These are phyloP conservation scores for Pipra filicauda DNA, from an alignment of 2,113 vertebrate genomes.

Conservation along the genomic window DNA sequence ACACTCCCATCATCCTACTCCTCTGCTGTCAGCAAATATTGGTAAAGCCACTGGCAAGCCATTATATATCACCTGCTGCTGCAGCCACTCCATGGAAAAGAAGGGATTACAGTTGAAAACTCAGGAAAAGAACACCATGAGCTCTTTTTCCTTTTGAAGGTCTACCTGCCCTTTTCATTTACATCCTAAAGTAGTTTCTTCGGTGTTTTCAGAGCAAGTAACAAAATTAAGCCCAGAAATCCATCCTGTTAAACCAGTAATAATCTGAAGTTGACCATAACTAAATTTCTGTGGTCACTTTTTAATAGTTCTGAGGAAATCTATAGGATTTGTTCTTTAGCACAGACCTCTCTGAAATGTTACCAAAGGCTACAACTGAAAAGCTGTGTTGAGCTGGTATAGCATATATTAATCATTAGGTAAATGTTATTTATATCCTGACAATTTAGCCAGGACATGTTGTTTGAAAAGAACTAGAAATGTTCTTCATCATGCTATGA, in stretches of 20 bases:
- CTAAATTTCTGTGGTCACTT: not conserved
- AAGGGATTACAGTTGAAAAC: not conserved
- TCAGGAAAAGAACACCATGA: not conserved
- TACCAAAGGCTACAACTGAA: not conserved
- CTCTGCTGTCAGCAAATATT: not conserved
- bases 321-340: not conserved
- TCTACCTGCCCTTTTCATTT: not conserved
- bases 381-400: not conserved
- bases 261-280: not conserved
- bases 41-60: not conserved
- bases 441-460: not conserved
- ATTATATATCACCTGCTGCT: not conserved
- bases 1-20: not conserved
- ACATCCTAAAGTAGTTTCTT: not conserved
- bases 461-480: not conserved
- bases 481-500: not conserved
- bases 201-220: not conserved
- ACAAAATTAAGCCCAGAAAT: not conserved
- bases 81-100: not conserved
- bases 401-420: not conserved
- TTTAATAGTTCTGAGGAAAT: not conserved
- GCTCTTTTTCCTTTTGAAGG: not conserved
- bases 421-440: not conserved
- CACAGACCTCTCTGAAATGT: not conserved
- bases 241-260: not conserved